phyloP scores from a whole-genome alignment of 2,113 vertebrate genomes.

The Hypocryptadius cinnamomeus region DNA sequence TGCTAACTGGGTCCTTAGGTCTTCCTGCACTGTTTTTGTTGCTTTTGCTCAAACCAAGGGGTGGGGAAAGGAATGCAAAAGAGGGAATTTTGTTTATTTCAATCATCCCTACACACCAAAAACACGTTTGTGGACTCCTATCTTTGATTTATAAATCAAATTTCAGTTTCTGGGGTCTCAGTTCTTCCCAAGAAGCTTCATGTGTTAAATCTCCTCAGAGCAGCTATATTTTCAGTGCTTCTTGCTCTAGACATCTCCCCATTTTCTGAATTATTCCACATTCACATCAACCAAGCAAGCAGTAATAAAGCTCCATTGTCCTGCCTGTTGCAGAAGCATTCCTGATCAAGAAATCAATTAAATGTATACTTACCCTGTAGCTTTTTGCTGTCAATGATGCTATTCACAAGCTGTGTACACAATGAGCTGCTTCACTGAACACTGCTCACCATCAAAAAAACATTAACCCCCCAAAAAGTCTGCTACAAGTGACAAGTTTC shows the following conservation, averaged over 20 bases:
- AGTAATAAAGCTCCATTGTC: neutral
- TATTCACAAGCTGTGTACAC: neutral
- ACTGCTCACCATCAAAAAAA: neutral
- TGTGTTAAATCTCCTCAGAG: neutral
- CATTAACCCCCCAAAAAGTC: neutral
- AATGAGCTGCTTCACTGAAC: neutral
- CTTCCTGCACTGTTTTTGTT: neutral
- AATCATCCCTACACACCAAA: neutral
- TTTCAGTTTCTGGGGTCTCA: neutral
- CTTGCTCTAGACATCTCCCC: neutral
- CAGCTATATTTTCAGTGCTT: neutral
- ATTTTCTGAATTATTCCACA: neutral
- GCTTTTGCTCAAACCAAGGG: neutral
- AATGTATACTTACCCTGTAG: neutral
- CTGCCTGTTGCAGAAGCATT: neutral
- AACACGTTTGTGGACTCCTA: neutral
- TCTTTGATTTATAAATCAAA: neutral
- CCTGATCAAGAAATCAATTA: neutral
- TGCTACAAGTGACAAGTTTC: neutral
- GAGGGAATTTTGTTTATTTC: neutral
- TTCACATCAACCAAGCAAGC: neutral
- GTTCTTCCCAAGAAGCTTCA: neutral
- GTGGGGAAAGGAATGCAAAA: fast-evolving
- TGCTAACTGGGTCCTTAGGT: neutral
- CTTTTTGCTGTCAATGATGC: neutral